phyloP scores from a whole-genome alignment of 2,797 vertebrate genomes.

The Anolis apletophallus region DNA sequence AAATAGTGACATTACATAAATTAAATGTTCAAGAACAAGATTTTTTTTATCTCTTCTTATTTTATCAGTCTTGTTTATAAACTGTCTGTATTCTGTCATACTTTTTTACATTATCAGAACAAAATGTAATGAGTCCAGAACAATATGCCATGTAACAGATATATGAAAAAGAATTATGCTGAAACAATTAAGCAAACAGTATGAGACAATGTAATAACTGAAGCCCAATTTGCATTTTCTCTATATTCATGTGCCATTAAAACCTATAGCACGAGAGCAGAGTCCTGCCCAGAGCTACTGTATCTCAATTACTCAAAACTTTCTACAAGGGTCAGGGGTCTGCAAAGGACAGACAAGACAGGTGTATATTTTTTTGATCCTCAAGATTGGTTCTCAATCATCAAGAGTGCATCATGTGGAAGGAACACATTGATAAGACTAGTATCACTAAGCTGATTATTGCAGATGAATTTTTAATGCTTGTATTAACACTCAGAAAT shows the following conservation, averaged over 20 bases:
- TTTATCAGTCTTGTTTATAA: constrained; percentile 53
- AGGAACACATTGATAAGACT: neutral
- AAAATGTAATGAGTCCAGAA: constrained; percentile 31
- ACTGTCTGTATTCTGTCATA: constrained; percentile 28
- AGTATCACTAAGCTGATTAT: neutral
- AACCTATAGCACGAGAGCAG: too few relatives aligned
- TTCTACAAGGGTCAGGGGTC: neutral
- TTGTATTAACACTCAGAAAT: neutral
- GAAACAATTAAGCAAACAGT: neutral
- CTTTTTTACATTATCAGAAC: constrained; percentile 33
- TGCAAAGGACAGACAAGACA: neutral
- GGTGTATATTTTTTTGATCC: neutral
- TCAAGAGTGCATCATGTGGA: neutral
- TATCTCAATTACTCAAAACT: neutral
- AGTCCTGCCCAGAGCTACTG: neutral
- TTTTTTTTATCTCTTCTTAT: constrained; percentile 60
- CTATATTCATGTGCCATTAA: neutral
- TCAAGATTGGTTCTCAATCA: neutral
- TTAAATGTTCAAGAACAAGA: constrained; percentile 62
- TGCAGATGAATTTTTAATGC: too few relatives aligned
- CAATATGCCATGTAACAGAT: constrained; percentile 33
- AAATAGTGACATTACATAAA: constrained; percentile 65
- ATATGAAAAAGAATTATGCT: neutral
- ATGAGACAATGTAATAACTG: neutral
- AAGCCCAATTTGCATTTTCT: neutral